Evolutionary conservation across 1,140 invertebrate species (phyloP).

Genomic region (Dendroctonus valens): DNA sequence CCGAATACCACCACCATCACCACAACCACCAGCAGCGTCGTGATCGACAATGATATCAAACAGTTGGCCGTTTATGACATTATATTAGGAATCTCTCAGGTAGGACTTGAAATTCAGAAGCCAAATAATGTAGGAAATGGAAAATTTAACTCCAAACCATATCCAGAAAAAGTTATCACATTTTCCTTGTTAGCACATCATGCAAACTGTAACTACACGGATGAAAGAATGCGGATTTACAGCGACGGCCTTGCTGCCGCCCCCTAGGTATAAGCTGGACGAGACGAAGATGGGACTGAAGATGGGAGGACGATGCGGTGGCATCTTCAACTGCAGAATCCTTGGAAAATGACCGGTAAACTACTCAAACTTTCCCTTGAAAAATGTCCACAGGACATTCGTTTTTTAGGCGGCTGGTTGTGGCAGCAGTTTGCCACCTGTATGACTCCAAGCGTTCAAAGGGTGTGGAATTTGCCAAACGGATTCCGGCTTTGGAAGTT

Average conservation of each 20-base stretch:
- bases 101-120: constrained; percentile 5
- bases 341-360: constrained; percentile 61
- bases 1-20: constrained; percentile 41
- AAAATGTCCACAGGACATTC: not conserved
- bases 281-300: constrained; percentile 39
- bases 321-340: constrained; percentile 67
- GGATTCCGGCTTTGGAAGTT: constrained; percentile 81
- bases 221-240: constrained; percentile 74
- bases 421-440: constrained; percentile 77
- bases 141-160: not conserved
- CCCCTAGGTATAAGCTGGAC: constrained; percentile 50
- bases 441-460: constrained; percentile 83
- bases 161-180: not conserved
- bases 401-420: constrained; percentile 56
- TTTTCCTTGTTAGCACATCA: constrained; percentile 24
- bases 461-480: constrained; percentile 91
- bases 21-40: constrained; percentile 37
- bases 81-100: constrained; percentile 82
- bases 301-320: constrained; percentile 49
- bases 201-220: constrained; percentile 63
- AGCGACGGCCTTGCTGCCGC: constrained; percentile 71
- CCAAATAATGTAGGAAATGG: not conserved
- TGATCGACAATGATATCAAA: constrained; percentile 50
- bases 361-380: not conserved
- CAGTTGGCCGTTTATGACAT: constrained; percentile 72